Conservation (phyloP, 2,113 vertebrate species). For the Hypanus sabinus region DNA sequence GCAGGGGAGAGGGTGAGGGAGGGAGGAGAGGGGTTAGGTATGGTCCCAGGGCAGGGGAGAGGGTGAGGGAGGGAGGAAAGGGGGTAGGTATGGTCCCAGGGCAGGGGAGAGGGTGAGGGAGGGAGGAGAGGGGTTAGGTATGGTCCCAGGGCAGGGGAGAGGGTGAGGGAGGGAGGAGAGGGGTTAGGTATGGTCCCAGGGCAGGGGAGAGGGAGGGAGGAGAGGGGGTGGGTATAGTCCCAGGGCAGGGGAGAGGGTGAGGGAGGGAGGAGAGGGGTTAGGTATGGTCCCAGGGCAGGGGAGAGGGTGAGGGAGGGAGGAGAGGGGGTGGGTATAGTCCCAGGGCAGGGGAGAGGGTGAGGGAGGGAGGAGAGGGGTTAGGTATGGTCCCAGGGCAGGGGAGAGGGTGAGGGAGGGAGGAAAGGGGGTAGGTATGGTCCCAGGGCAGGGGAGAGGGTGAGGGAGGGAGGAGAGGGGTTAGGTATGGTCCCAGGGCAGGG, state of each 20-base stretch:
- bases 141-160: no score
- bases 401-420: neutral
- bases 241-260: no score
- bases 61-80: neutral
- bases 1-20: neutral
- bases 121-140: neutral
- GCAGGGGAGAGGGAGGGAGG: neutral
- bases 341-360: neutral
- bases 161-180: neutral
- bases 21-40: no score
- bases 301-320: neutral
- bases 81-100: no score
- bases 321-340: no score
- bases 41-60: neutral
- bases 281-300: neutral
- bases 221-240: no score
- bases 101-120: neutral
- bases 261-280: neutral
- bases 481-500: no score
- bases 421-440: neutral
- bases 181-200: no score
- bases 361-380: neutral
- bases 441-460: no score
- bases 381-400: no score
- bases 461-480: neutral